These are phyloP conservation scores for Agonopterix heracliana DNA, from an alignment of 2,888 invertebrate species.

Conservation along the genomic window DNA sequence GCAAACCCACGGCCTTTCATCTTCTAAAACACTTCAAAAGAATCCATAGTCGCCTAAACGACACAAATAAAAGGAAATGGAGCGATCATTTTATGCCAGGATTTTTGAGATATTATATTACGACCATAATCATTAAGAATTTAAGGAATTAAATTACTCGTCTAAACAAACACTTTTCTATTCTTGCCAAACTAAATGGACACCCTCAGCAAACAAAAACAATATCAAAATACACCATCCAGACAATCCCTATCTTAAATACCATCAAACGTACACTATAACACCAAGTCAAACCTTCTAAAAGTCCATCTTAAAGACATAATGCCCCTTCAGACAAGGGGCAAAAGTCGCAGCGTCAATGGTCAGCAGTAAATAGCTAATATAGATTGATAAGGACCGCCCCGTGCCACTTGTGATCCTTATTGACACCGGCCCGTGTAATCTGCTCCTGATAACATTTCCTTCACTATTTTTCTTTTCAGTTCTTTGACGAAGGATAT, in stretches of 20 bases:
- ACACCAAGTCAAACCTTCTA: too few relatives aligned
- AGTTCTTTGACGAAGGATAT: not conserved
- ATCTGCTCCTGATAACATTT: slow-evolving; percentile 25
- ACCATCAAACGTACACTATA: not conserved
- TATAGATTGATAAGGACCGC: slow-evolving; percentile 36
- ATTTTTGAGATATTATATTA: too few relatives aligned
- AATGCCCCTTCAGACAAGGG: slow-evolving; percentile 3
- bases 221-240: not conserved
- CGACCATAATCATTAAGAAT: too few relatives aligned
- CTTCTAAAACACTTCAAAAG: too few relatives aligned
- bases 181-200: too few relatives aligned
- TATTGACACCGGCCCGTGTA: slow-evolving; percentile 26
- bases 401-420: slow-evolving; percentile 14
- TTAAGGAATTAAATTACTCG: too few relatives aligned
- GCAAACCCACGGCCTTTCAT: too few relatives aligned
- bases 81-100: too few relatives aligned
- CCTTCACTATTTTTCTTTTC: slow-evolving; percentile 17
- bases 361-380: slow-evolving; percentile 19
- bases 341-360: slow-evolving; percentile 8
- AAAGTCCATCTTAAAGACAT: not conserved
- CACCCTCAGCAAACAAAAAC: too few relatives aligned
- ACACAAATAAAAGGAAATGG: too few relatives aligned
- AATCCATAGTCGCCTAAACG: too few relatives aligned
- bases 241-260: slow-evolving; percentile 1
- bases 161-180: too few relatives aligned